These are phyloP conservation scores for Spondyliosoma cantharus DNA, from an alignment of 2,797 vertebrate genomes.

Conservation along the genomic window DNA sequence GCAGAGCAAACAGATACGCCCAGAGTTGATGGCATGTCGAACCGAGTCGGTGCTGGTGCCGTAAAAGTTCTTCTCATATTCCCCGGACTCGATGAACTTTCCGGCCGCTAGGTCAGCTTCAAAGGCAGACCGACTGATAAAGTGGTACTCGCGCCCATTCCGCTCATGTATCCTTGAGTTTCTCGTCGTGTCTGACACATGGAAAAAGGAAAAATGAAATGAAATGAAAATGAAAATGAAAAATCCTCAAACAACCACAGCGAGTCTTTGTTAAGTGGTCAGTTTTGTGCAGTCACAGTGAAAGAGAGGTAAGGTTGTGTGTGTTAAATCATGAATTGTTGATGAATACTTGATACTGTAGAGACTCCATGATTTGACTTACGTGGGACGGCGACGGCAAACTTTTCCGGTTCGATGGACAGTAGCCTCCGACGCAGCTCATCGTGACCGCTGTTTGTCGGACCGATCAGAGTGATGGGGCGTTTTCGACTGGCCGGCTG, in stretches of 20 bases:
- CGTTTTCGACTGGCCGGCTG: slow-evolving; percentile 93
- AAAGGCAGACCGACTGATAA: slow-evolving; percentile 89
- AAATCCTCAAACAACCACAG: not conserved
- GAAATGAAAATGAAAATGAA: not conserved
- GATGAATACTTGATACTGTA: not conserved
- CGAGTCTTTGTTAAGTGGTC: not conserved
- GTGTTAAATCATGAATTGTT: not conserved
- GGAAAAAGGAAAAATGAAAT: not conserved
- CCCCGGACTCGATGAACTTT: slow-evolving; percentile 95
- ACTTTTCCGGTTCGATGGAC: slow-evolving; percentile 89
- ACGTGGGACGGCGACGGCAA: slow-evolving; percentile 94
- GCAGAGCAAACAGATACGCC: slow-evolving; percentile 94
- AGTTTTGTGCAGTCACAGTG: not conserved
- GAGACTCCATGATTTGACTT: slow-evolving; percentile 62
- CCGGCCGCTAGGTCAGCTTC: slow-evolving; percentile 90
- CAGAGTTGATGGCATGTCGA: slow-evolving; percentile 92
- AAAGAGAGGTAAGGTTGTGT: not conserved
- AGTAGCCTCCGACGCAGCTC: slow-evolving; percentile 92
- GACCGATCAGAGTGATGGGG: slow-evolving; percentile 92
- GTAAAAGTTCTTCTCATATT: slow-evolving; percentile 95
- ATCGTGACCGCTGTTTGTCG: slow-evolving; percentile 93
- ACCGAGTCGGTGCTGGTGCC: slow-evolving; percentile 94
- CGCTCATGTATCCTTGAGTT: slow-evolving; percentile 89
- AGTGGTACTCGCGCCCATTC: slow-evolving; percentile 94
- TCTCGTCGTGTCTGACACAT: slow-evolving; percentile 90